A percentile compares a stretch with the other conserved stretches of the same genome.
phyloP scores from a whole-genome alignment of 1,140 invertebrate species.

The Dreissena rostriformis region DNA sequence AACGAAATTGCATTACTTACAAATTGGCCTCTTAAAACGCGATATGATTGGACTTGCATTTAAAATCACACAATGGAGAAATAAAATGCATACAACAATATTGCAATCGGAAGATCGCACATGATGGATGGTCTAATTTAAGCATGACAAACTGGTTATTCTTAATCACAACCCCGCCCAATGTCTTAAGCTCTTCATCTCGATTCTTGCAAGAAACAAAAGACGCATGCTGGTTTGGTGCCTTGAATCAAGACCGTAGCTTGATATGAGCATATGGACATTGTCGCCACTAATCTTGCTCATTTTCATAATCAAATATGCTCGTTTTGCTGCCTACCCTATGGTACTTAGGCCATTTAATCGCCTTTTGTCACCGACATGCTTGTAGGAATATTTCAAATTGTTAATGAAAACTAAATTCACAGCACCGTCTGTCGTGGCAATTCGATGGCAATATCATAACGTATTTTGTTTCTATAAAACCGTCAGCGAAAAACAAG shows the following conservation, averaged over 20 bases:
- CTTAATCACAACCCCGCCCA: neutral
- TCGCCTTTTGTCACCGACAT: slow-evolving; percentile 54
- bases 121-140: neutral
- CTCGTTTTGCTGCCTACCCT: slow-evolving; percentile 49
- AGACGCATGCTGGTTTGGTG: neutral
- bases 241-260: neutral
- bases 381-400: slow-evolving; percentile 50
- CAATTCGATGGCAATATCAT: slow-evolving; percentile 44
- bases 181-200: neutral
- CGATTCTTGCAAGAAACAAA: neutral
- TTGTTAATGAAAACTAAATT: slow-evolving; percentile 59
- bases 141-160: neutral
- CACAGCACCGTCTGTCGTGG: slow-evolving; percentile 46
- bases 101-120: no score
- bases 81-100: no score
- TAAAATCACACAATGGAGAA: no score
- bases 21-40: no score
- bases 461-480: slow-evolving; percentile 49
- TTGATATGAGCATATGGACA: slow-evolving; percentile 44
- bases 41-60: no score
- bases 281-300: slow-evolving; percentile 27
- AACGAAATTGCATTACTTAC: no score
- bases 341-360: slow-evolving; percentile 51
- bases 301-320: slow-evolving; percentile 62
- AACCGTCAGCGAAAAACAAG: slow-evolving; percentile 29